Conservation (phyloP, 2,888 invertebrate genomes). For the Halictus ligatus region DNA sequence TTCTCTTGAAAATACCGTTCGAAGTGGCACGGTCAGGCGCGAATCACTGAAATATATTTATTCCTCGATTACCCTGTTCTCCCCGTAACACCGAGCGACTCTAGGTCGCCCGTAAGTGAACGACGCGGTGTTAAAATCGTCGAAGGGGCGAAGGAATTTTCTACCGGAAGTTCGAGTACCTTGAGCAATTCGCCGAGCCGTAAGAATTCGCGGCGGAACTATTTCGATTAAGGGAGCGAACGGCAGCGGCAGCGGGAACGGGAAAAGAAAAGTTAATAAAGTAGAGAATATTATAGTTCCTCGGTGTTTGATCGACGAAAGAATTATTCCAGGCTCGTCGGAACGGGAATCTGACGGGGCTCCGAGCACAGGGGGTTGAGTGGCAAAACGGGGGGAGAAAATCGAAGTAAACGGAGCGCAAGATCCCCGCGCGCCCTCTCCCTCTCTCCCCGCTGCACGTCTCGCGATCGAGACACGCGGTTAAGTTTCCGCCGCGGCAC, state of each 20-base stretch:
- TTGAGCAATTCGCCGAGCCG: not conserved
- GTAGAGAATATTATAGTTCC: constrained; percentile 9
- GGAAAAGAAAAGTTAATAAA: constrained; percentile 5
- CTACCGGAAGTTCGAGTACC: not conserved
- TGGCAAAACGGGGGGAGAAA: not conserved
- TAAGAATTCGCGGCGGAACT: constrained; percentile 8
- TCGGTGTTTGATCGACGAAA: constrained; percentile 7
- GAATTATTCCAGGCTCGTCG: constrained; percentile 6
- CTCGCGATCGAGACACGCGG: constrained; percentile 6
- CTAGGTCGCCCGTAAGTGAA: not conserved
- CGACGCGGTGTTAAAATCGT: not conserved
- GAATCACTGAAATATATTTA: not conserved
- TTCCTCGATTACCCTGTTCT: too few relatives aligned
- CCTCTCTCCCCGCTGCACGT: not conserved
- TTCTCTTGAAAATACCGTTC: not conserved
- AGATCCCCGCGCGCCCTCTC: too few relatives aligned
- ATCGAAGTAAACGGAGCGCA: not conserved
- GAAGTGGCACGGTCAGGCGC: not conserved
- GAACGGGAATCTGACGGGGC: not conserved
- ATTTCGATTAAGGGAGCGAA: constrained; percentile 14
- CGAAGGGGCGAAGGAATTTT: not conserved
- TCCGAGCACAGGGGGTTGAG: not conserved
- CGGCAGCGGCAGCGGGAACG: not conserved
- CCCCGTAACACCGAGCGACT: too few relatives aligned
- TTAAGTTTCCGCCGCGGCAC: constrained; percentile 5